Percentiles rank a stretch among this genome's conserved stretches.
Conservation (phyloP, 2,113 vertebrate species). For the Ailurus styani region DNA sequence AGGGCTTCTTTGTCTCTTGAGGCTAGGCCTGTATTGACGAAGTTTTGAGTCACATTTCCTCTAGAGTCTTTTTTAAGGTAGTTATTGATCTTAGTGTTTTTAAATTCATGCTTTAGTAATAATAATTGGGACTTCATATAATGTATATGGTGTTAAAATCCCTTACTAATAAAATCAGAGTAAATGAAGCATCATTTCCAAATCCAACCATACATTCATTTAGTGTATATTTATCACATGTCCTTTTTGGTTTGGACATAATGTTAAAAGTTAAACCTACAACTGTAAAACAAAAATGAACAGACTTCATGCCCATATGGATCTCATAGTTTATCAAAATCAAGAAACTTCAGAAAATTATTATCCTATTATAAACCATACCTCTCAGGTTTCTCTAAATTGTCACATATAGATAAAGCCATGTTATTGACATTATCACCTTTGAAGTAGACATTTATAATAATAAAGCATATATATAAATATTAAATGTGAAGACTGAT, state of each 20-base stretch:
- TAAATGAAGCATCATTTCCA: neutral
- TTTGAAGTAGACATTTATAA: neutral
- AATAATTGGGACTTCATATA: neutral
- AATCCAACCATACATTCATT: neutral
- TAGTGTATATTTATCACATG: neutral
- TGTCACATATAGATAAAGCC: neutral
- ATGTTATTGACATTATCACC: neutral
- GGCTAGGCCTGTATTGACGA: neutral
- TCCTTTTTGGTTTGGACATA: neutral
- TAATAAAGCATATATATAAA: neutral
- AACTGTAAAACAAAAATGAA: neutral
- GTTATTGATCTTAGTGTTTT: neutral
- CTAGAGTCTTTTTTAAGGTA: neutral
- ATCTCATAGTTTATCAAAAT: neutral
- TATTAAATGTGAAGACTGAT: neutral
- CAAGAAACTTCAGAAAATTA: neutral
- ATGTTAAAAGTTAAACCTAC: neutral
- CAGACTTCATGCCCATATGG: fast-evolving
- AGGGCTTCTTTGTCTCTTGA: neutral
- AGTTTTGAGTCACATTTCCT: constrained; percentile 11
- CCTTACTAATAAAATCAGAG: neutral
- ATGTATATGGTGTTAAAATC: neutral
- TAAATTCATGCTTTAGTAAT: neutral
- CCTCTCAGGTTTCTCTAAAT: neutral
- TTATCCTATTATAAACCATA: neutral